A percentile compares a stretch with the other conserved stretches of the same genome.
phyloP scores from a whole-genome alignment of 2,888 invertebrate genomes.

The Drosophila nigricruria region DNA sequence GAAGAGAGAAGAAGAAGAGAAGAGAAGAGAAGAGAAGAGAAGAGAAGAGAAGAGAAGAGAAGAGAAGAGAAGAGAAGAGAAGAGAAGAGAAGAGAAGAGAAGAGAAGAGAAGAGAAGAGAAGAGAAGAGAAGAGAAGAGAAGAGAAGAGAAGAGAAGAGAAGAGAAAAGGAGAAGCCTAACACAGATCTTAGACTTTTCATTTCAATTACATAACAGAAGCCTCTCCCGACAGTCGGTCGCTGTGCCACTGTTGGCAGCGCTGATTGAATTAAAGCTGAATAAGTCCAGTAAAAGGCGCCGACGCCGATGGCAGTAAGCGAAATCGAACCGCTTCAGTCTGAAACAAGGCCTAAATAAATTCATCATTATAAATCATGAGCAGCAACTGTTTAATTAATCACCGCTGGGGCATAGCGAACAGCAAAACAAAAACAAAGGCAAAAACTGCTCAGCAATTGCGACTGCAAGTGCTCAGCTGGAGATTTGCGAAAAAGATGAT shows the following conservation, averaged over 20 bases:
- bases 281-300: slow-evolving; percentile 71
- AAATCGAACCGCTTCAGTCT: slow-evolving; percentile 49
- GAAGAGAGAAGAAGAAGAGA: no score
- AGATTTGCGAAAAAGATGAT: slow-evolving; percentile 82
- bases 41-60: neutral
- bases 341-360: slow-evolving; percentile 81
- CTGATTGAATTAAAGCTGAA: slow-evolving; percentile 68
- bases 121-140: neutral
- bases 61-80: neutral
- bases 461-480: slow-evolving; percentile 64
- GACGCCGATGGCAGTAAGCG: slow-evolving; percentile 58
- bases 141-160: neutral
- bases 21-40: neutral
- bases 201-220: slow-evolving; percentile 27
- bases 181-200: slow-evolving; percentile 15
- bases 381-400: slow-evolving; percentile 78
- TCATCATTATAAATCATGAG: slow-evolving; percentile 84
- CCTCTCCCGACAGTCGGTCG: slow-evolving; percentile 4
- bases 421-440: slow-evolving; percentile 1
- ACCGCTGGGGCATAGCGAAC: slow-evolving; percentile 66
- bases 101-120: no score
- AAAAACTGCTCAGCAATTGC: slow-evolving; percentile 34
- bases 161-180: no score
- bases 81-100: no score
- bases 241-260: slow-evolving; percentile 4